These are phyloP conservation scores for Deilephila porcellus DNA, from an alignment of 2,888 invertebrate species.

Conservation along the genomic window DNA sequence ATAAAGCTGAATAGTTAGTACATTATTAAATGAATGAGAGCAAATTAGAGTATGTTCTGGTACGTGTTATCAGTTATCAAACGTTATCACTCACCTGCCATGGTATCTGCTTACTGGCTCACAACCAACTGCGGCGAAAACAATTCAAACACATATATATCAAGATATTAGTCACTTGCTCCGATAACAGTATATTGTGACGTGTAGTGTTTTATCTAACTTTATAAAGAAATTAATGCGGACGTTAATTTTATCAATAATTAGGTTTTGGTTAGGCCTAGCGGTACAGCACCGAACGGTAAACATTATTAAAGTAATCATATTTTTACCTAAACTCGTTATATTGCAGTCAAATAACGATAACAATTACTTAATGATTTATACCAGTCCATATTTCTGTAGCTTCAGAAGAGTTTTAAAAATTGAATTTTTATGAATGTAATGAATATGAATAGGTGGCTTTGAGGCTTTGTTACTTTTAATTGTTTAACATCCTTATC, in stretches of 20 bases:
- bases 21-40: neutral
- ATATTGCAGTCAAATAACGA: no score
- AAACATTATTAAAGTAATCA: no score
- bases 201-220: neutral
- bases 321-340: no score
- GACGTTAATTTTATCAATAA: slow-evolving; percentile 9
- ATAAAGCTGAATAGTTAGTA: no score
- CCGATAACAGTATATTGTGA: slow-evolving; percentile 37
- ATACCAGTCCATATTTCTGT: no score
- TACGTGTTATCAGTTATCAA: slow-evolving; percentile 28
- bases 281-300: neutral
- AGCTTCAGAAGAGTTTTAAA: no score
- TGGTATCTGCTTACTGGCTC: slow-evolving; percentile 45
- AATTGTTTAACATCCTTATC: no score
- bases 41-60: slow-evolving; percentile 24
- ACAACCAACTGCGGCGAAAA: slow-evolving; percentile 43
- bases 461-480: no score
- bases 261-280: neutral
- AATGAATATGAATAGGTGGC: no score
- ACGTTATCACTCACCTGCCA: slow-evolving; percentile 58
- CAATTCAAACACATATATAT: slow-evolving; percentile 45
- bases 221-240: neutral
- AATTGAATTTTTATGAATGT: no score
- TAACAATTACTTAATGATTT: no score
- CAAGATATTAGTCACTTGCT: slow-evolving; percentile 47